Evolutionary conservation across 1,140 invertebrate species (phyloP).

Genomic region (Papilio polytes): DNA sequence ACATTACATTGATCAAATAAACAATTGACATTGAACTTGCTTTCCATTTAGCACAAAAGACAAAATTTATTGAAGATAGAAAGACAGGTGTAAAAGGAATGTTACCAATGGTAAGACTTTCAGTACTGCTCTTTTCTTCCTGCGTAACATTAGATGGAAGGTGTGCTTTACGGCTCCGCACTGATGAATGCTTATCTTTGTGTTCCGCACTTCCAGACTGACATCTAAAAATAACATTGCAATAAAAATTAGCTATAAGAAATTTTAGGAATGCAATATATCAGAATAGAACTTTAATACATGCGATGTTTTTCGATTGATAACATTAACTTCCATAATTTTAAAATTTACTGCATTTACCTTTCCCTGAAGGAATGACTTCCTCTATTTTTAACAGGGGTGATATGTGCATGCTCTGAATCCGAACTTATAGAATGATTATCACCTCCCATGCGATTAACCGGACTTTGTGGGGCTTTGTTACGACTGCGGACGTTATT

Average conservation of each 20-base stretch:
- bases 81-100: conserved; percentile 26
- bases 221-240: conserved; percentile 74
- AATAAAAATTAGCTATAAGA: neutral
- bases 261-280: neutral
- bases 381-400: conserved; percentile 61
- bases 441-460: conserved; percentile 76
- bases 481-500: conserved; percentile 57
- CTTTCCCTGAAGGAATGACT: conserved; percentile 86
- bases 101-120: conserved; percentile 86
- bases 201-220: conserved; percentile 85
- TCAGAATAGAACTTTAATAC: too few relatives aligned
- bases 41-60: neutral
- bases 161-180: conserved; percentile 76
- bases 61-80: neutral
- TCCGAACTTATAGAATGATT: conserved; percentile 87
- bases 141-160: conserved; percentile 83
- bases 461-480: conserved; percentile 68
- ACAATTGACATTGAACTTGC: too few relatives aligned
- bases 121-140: conserved; percentile 89
- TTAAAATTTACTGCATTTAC: conserved; percentile 64
- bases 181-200: conserved; percentile 84
- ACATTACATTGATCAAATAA: neutral
- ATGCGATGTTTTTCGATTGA: neutral
- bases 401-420: conserved; percentile 85
- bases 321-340: conserved; percentile 27